These are phyloP conservation scores for Cheilosia urbana DNA, from an alignment of 2,888 invertebrate species.

Conservation along the genomic window DNA sequence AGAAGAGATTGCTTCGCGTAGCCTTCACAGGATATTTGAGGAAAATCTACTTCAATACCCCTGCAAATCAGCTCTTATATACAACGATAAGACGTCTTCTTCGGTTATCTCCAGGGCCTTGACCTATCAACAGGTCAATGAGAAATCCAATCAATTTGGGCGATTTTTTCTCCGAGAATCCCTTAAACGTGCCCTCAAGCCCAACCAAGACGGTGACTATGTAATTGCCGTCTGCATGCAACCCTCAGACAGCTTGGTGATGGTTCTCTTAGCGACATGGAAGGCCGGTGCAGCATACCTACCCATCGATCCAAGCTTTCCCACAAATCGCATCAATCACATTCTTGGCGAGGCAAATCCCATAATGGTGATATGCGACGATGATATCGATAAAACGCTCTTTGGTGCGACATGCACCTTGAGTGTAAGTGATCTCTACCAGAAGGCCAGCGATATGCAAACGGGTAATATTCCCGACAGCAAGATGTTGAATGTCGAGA, in stretches of 20 bases:
- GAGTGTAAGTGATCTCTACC: conserved; percentile 79
- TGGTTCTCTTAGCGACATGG: conserved; percentile 89
- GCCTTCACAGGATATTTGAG: conserved; percentile 86
- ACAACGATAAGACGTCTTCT: conserved; percentile 84
- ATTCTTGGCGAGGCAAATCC: conserved; percentile 91
- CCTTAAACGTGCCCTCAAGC: conserved; percentile 78
- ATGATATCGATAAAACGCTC: conserved; percentile 80
- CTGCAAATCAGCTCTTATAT: conserved; percentile 87
- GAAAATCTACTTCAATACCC: conserved; percentile 85
- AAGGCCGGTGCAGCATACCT: conserved; percentile 94
- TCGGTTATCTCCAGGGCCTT: conserved; percentile 46
- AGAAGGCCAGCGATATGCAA: conserved; percentile 79
- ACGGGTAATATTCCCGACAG: conserved; percentile 80
- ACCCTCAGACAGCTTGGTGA: conserved; percentile 89
- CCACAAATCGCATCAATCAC: conserved; percentile 89
- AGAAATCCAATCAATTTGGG: conserved; percentile 84
- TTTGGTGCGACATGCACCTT: conserved; percentile 79
- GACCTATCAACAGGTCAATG: conserved; percentile 84
- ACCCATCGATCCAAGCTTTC: conserved; percentile 90
- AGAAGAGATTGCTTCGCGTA: conserved; percentile 84
- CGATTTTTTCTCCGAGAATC: conserved; percentile 81
- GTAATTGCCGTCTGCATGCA: conserved; percentile 92
- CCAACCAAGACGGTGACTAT: conserved; percentile 88
- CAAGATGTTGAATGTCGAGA: conserved; percentile 82
- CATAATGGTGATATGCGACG: conserved; percentile 87